Conservation (phyloP, 2,113 vertebrate genomes). For the Sclerurus mexicanus region DNA sequence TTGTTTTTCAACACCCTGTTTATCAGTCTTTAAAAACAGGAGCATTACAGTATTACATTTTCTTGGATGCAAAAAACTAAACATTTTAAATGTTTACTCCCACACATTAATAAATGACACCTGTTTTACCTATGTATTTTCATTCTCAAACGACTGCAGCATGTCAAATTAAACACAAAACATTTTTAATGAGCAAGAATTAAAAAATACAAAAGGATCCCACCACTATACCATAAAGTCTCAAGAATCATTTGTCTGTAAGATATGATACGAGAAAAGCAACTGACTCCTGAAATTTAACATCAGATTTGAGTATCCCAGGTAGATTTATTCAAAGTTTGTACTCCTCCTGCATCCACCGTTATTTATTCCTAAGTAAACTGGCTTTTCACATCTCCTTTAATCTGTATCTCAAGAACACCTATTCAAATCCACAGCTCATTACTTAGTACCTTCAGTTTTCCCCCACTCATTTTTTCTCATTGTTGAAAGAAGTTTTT, state of each 20-base stretch:
- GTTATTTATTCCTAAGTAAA: neutral
- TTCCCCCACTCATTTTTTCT: neutral
- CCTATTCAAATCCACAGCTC: neutral
- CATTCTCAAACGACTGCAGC: neutral
- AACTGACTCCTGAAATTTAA: neutral
- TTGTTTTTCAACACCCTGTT: neutral
- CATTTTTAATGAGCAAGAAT: neutral
- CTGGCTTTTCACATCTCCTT: neutral
- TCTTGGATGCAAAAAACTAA: neutral
- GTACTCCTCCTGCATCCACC: neutral
- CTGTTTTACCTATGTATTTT: neutral
- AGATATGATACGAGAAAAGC: neutral
- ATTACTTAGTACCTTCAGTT: neutral
- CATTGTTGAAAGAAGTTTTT: neutral
- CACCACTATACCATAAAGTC: neutral
- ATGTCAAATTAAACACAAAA: neutral
- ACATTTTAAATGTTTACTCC: neutral
- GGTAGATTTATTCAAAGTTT: neutral
- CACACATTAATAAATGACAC: neutral
- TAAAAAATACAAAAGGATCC: neutral
- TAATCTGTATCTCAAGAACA: neutral
- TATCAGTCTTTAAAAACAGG: neutral
- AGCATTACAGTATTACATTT: neutral
- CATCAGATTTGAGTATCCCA: neutral
- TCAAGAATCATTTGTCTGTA: neutral